Evolutionary conservation across 2,797 vertebrate genomes (phyloP).

Genomic region (Enoplosus armatus): DNA sequence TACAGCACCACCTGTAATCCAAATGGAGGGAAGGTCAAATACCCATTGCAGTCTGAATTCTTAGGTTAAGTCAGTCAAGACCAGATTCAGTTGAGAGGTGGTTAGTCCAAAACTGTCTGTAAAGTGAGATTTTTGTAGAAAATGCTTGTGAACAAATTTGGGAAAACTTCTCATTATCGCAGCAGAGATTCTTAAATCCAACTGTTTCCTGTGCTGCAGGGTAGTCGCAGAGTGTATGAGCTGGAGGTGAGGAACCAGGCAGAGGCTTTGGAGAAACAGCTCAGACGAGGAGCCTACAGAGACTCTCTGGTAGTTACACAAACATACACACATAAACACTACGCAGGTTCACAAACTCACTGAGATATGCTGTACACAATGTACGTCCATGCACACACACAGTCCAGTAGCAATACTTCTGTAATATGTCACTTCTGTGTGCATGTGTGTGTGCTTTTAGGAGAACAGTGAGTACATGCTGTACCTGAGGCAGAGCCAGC

Average conservation of each 20-base stretch:
- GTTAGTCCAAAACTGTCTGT: background rate
- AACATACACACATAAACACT: background rate
- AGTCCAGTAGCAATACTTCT: background rate
- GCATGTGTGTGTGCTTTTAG: conserved; percentile 57
- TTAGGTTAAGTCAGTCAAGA: background rate
- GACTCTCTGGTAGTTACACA: conserved; percentile 90
- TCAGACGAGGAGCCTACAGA: conserved; percentile 88
- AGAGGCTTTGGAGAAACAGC: conserved; percentile 89
- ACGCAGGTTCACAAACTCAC: conserved; percentile 4
- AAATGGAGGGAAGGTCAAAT: background rate
- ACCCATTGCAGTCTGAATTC: background rate
- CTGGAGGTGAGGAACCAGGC: conserved; percentile 93
- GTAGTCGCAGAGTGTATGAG: conserved; percentile 94
- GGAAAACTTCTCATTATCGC: background rate
- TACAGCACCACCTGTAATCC: background rate
- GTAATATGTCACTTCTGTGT: background rate
- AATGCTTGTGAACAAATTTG: background rate
- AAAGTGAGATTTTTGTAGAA: background rate
- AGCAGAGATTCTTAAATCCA: background rate
- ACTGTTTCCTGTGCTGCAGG: conserved; percentile 79
- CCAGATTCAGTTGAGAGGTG: background rate
- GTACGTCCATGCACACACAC: background rate
- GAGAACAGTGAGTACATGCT: conserved; percentile 93
- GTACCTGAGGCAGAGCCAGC: conserved; percentile 92
- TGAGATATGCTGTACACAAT: background rate